Evolutionary conservation across 2,113 vertebrate species (phyloP).

Genomic region (Sceloporus undulatus): DNA sequence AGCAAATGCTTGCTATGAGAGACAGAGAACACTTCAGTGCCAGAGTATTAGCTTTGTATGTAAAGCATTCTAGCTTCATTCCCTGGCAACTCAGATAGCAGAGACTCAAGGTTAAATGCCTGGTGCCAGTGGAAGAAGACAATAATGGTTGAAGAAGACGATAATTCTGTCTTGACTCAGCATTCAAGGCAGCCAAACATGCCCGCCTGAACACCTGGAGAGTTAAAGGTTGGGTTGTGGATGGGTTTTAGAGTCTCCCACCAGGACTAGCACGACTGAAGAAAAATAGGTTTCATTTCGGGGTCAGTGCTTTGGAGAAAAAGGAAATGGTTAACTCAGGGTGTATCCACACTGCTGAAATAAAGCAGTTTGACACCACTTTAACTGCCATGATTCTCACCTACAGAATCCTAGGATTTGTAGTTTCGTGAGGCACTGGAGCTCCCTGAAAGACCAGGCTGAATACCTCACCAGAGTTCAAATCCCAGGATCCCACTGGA

Average conservation of each 20-base stretch:
- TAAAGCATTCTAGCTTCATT: neutral
- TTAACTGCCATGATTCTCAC: no score
- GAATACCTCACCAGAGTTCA: no score
- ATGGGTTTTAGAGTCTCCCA: neutral
- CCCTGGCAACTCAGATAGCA: no score
- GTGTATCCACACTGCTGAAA: no score
- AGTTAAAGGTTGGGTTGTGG: neutral
- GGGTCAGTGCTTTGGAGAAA: neutral
- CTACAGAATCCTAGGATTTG: no score
- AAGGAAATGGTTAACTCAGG: neutral
- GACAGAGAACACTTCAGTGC: neutral
- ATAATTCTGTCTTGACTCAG: neutral
- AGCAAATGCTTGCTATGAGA: conserved; percentile 45
- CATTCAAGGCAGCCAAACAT: neutral
- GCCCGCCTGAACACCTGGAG: neutral
- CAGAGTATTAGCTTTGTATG: neutral
- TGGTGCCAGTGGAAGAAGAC: neutral
- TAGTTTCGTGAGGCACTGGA: no score
- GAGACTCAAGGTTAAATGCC: neutral
- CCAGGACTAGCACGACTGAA: neutral
- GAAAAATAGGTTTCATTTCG: neutral
- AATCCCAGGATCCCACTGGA: no score
- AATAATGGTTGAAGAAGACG: neutral
- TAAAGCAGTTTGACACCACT: no score
- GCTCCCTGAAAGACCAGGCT: no score